phyloP scores from a whole-genome alignment of 2,888 invertebrate species.

The Adela reaumurella region DNA sequence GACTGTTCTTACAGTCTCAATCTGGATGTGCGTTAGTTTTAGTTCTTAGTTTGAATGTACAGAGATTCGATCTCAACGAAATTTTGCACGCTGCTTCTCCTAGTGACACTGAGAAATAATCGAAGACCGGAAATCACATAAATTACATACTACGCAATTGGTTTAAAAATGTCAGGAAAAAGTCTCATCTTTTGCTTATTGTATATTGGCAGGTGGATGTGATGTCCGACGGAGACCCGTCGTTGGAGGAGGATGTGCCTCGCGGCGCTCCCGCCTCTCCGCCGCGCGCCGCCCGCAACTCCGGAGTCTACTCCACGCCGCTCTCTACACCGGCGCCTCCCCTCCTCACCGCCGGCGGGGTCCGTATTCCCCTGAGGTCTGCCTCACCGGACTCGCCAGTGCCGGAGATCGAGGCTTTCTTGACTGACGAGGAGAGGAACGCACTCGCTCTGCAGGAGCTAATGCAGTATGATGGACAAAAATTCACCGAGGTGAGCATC shows the following conservation, averaged over 20 bases:
- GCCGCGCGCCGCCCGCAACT: slow-evolving; percentile 1
- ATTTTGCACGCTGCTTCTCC: too few species aligned
- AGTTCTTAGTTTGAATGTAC: too few species aligned
- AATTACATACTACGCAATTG: too few species aligned
- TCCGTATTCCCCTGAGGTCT: background rate
- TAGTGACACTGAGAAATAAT: too few species aligned
- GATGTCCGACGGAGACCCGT: slow-evolving; percentile 54
- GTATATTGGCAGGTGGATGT: slow-evolving; percentile 22
- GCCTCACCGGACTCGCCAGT: slow-evolving; percentile 8
- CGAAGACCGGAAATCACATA: too few species aligned
- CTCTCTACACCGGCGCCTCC: slow-evolving; percentile 1
- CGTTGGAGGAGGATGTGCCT: slow-evolving; percentile 47
- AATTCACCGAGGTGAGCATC: slow-evolving; percentile 30
- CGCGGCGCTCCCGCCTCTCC: background rate
- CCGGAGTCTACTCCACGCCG: slow-evolving; percentile 4
- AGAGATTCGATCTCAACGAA: too few species aligned
- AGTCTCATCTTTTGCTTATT: too few species aligned
- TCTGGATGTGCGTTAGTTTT: too few species aligned
- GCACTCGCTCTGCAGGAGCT: slow-evolving; percentile 42
- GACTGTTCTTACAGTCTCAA: too few species aligned
- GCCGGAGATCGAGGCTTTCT: slow-evolving; percentile 37
- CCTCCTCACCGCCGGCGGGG: background rate
- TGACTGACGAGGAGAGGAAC: slow-evolving; percentile 41
- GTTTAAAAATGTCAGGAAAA: too few species aligned
- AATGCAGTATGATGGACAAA: slow-evolving; percentile 37